Percentiles rank a stretch among this genome's conserved stretches.
Conservation (phyloP, 2,888 invertebrate species). For the Lasioglossum vierecki region DNA sequence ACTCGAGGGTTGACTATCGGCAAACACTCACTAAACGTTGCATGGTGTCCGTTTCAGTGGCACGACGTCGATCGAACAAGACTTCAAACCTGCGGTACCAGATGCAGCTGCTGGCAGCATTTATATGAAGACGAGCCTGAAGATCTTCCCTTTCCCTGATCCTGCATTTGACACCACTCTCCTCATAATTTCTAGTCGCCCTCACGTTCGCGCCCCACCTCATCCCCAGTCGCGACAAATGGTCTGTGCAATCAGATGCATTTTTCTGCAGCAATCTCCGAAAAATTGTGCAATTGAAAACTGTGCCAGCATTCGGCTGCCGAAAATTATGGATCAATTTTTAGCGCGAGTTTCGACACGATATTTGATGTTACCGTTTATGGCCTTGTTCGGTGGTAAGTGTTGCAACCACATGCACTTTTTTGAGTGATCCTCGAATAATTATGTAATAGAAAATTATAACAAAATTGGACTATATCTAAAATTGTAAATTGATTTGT, state of each 20-base stretch:
- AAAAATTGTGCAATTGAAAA: background rate
- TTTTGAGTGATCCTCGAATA: background rate
- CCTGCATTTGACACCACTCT: constrained; percentile 69
- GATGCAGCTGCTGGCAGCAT: constrained; percentile 76
- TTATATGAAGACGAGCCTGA: constrained; percentile 80
- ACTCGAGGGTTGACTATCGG: constrained; percentile 23
- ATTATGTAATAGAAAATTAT: background rate
- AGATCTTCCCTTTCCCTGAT: constrained; percentile 79
- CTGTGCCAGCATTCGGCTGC: background rate
- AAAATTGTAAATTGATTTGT: background rate
- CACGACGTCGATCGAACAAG: constrained; percentile 75
- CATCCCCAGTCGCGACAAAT: constrained; percentile 32
- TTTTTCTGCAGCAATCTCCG: background rate
- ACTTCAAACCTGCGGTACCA: constrained; percentile 77
- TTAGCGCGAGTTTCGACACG: background rate
- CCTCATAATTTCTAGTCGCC: constrained; percentile 61
- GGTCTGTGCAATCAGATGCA: background rate
- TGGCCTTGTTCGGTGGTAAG: background rate
- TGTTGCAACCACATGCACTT: background rate
- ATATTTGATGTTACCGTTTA: background rate
- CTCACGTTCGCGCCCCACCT: constrained; percentile 65
- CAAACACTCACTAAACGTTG: constrained; percentile 80
- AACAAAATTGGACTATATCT: background rate
- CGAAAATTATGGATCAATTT: background rate
- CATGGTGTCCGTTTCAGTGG: constrained; percentile 73